Base-by-base conservation (phyloP, 2,797 vertebrate species). In the Emydoidea blandingii region DNA sequence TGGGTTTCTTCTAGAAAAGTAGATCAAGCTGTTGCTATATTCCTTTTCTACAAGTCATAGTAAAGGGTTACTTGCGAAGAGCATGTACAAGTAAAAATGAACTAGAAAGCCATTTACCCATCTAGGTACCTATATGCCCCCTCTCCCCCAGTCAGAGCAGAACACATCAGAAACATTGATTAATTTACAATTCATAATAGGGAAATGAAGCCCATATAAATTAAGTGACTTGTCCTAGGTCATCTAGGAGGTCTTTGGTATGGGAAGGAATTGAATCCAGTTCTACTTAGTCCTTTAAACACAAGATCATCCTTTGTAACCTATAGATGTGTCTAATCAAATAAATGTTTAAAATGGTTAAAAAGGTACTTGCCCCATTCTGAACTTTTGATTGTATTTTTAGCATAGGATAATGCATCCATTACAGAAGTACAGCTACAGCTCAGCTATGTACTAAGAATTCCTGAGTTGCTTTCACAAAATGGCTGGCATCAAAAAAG, bases 231-330 rank as follows among this genome's bases (percentile, higher is more conserved):
- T 94, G 62, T 54, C 59, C 8, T 84, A 79, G 88, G 37, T 87
- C 87, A 90, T 92, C 90, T 83, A 59, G 87, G 92, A 90, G 87
- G 23, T 76, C 82, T 87, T 94, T 90, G 91, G 82, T 84, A 94
- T 31, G 91, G 83, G 52, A 56, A 44, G 89, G 85, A 87, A 89
- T 14, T 44, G 91, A 93, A 81, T 86, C 83, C 93, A 44, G 10
- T 41, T 81, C 86, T 85, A 4, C 59, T 86, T 76, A 88, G 18
- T 34, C 52, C n/a, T 84, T 87, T 82, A 3, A 2, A 68, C 54
- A 84, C 78, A 87, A 78, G 8, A 62, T 74, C 57, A 49, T 80
- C 52, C 74, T 90, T 90, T 76, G 74, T 72, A 88, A 96, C 53
- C 27, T 68, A 85, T 56, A 57, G 59, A 84, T 72, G 34, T 83